Evolutionary conservation across 2,797 vertebrate species (phyloP), one percentile per base, ranked within the genome.

Genomic region (Sandelia bainsii): DNA sequence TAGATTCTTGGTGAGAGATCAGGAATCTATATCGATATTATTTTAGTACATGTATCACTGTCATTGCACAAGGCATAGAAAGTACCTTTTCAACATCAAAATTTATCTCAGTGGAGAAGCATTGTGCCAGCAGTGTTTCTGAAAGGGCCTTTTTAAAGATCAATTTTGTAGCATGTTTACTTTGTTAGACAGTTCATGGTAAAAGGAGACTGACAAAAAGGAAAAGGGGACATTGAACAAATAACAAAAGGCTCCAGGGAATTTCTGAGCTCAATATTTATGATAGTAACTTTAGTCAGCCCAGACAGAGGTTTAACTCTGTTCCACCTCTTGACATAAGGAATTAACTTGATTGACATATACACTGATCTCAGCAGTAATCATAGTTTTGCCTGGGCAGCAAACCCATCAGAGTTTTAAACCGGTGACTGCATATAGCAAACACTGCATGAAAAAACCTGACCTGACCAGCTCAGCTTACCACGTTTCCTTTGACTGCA

Each of bases 331-430:
- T 54, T 66, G 69, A 86, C 54, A 46, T n/a, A 17, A 62, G 62
- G 80, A 86, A 87, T 84, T 83, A 85, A 76, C 64, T 37, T 84
- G 76, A 85, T 44, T 57, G 73, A 80, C 83, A 82, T 63, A 85
- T 73, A 57, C 51, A 73, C 67, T 80, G 75, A 87, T 87, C 75
- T 79, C 75, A 87, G 83, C 82, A 88, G 50, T 72, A 84, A 86
- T 86, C 72, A 58, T 51, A 71, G 29, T 77, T 79, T 77, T 84
- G 76, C 70, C 54, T 72, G 49, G 50, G 71, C 75, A 80, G 80
- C 73, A 79, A 72, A 69, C 46, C 50, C 50, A 72, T 79, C 54
- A 32, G 52, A 60, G 13, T 68, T 81, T 77, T 67, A 72, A 88
- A 79, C 54, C 45, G 61, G 62, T 58, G 44, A 52, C 60, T 44